Conservation (phyloP, 2,797 vertebrate species). For the Danio aesculapii region DNA sequence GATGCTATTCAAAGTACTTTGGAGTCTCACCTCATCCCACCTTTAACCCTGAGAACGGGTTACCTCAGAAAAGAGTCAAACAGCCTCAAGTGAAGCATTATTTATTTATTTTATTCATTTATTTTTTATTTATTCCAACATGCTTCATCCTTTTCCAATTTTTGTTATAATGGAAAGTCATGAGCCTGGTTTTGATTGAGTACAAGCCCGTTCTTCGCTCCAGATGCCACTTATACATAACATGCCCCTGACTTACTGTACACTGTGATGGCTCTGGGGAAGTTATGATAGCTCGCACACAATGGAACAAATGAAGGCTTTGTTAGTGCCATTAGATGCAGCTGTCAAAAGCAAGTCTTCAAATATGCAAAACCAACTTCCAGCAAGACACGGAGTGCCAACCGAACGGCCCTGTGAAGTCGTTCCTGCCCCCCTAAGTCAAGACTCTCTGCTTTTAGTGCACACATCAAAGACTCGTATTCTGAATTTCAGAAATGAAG, state of each 20-base stretch:
- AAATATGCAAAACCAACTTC: constrained; percentile 48
- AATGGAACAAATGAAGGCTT: constrained; percentile 65
- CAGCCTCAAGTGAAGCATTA: constrained; percentile 33
- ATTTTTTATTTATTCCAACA: constrained; percentile 49
- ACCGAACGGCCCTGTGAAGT: constrained; percentile 50
- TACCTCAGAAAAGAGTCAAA: constrained; percentile 36
- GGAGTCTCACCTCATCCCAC: constrained; percentile 29
- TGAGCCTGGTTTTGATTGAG: constrained; percentile 51
- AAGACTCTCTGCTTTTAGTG: constrained; percentile 44
- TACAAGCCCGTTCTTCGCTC: constrained; percentile 45
- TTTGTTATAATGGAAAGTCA: constrained; percentile 48
- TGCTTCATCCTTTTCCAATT: constrained; percentile 48
- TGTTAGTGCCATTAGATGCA: constrained; percentile 59
- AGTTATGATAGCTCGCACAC: constrained; percentile 54
- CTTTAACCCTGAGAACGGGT: constrained; percentile 29
- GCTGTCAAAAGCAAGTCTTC: constrained; percentile 50
- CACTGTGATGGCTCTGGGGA: constrained; percentile 49
- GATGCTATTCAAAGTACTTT: constrained; percentile 14
- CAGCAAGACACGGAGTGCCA: constrained; percentile 36
- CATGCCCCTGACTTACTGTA: constrained; percentile 63
- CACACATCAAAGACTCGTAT: constrained; percentile 51
- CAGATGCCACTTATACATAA: constrained; percentile 64
- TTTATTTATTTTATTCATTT: constrained; percentile 48
- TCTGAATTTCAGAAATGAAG: constrained; percentile 55
- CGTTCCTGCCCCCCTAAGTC: constrained; percentile 16